Conservation (phyloP, 2,797 vertebrate species). For the Uromys caudimaculatus region DNA sequence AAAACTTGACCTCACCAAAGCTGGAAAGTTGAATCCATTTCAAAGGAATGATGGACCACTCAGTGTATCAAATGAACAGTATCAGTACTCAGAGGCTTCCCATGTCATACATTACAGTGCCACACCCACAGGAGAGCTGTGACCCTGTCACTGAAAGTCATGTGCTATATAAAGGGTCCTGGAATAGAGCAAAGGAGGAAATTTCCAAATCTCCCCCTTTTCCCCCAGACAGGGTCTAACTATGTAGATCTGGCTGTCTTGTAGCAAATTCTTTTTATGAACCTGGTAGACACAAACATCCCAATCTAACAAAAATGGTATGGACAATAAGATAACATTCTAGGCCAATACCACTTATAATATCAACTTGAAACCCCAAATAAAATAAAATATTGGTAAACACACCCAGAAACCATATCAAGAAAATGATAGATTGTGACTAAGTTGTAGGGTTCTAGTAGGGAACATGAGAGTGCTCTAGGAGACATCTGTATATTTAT, state of each 20-base stretch:
- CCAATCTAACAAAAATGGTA: neutral
- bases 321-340: neutral
- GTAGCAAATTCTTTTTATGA: neutral
- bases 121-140: neutral
- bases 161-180: neutral
- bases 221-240: neutral
- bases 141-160: neutral
- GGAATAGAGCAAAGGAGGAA: neutral
- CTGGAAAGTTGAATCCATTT: neutral
- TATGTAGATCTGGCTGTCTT: neutral
- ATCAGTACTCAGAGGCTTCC: neutral
- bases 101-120: neutral
- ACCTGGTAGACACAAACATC: neutral
- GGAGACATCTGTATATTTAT: neutral
- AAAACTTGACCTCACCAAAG: neutral
- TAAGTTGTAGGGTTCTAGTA: neutral
- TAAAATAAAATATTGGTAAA: conserved; percentile 23
- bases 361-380: neutral
- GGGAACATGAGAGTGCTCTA: neutral
- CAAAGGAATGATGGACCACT: neutral
- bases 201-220: neutral
- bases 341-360: neutral
- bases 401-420: neutral
- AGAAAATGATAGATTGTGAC: neutral
- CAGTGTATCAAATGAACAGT: neutral